Base-by-base conservation (phyloP, 2,113 vertebrate species). In the Notarius lentiginosus region DNA sequence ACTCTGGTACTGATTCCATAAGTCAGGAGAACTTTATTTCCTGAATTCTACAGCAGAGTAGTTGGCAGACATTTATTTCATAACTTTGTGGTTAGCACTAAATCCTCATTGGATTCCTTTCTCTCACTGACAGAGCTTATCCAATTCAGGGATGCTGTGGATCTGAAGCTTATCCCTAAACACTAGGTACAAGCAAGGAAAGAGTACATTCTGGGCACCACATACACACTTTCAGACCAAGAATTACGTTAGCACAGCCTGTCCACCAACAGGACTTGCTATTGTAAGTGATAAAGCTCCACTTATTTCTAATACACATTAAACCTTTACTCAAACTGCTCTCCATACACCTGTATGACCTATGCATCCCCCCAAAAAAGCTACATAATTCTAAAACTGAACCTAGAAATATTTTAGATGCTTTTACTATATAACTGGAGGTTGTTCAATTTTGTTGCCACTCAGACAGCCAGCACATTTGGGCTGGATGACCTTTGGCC, bases 1-100 rank as follows among this genome's bases (percentile, higher is more conserved):
- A 22, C 75, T 79, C 41, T 77, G n/a, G 14, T 49, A 61, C 18
- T 61, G 27, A 84, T 73, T 85, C 49, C 61, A n/a, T 63, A 60
- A 85, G 22, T 27, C 17, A 55, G n/a, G 63, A 15, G 22, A 83
- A 83, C 24, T 12, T 68, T 53, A 30, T 63, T 85, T 85, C 65
- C 10, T 53, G n/a, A 53, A 30, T 65, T 85, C 8, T 60, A 15
- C 49, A 34, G 18, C 20, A 49, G n/a, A 77, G 5, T 24, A 66
- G 14, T 79, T 66, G 47, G 77, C 77, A 79, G 76, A 79, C 76
- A 27, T 56, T 55, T 41, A 24, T 81, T 81, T 81, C 79, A 61
- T 81, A 61, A 47, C 75, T 55, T 79, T 79, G 73, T 18, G 51
- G 75, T n/a, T 79, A 27, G 24, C 30, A 47, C 30, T 47, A 81